Evolutionary conservation across 2,113 vertebrate genomes (phyloP), one percentile per base, ranked within the genome.

Genomic region (Alethe castanea): DNA sequence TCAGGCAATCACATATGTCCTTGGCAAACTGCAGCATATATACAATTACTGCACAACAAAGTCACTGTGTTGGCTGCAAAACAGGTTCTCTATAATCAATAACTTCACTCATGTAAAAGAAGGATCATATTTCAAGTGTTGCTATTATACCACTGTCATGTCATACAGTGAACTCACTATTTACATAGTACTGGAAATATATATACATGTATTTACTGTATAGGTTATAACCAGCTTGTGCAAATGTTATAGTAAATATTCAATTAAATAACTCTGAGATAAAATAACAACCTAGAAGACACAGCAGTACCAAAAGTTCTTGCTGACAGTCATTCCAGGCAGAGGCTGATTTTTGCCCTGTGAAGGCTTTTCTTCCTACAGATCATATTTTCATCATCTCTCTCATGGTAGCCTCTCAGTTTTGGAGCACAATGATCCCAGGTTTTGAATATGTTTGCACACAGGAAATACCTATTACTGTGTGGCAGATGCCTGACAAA

Each of bases 1-100:
- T 86, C 81, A n/a, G 86, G 86, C 59, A 94, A 93, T 95, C 95
- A 47, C 18, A 18, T 76, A 90, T 57, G 93, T 96, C 96, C 95
- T 91, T 85, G 90, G 94, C 93, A 80, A 88, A 94, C 93, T 90
- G 91, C 96, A 96, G 19, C 50, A 60, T 81, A 88, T 54, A 84
- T 45, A 64, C 95, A 93, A 80, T 89, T 93, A 72, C 82, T 74
- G 78, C 89, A 78, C 47, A 66, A 88, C 73, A 95, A 96, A 94
- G 86, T 54, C 76, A 91, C 88, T 81, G 66, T 66, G 71, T 44
- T 36, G 70, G 81, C 78, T 77, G 62, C 65, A 91, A 91, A 90
- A 77, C 54, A 89, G 42, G 59, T 88, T 85, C 70, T 80, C 71
- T 85, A 9, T 38, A 77, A 96, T 88, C 85, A 92, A 9, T 88